These are phyloP conservation scores for Lophotis ruficrista DNA, from an alignment of 2,113 vertebrate genomes.

Conservation along the genomic window DNA sequence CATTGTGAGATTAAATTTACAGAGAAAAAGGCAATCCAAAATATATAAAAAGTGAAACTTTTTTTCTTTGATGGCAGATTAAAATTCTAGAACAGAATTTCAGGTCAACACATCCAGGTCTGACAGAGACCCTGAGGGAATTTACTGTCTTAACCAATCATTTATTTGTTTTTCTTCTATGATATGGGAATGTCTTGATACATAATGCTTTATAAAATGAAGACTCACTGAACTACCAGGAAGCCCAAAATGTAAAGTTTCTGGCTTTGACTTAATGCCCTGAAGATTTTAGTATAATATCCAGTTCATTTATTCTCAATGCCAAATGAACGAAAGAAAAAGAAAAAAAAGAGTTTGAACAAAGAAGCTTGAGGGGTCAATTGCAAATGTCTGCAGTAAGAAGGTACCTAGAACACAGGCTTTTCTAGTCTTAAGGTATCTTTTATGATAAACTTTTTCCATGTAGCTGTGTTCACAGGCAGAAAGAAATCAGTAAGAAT, in stretches of 20 bases:
- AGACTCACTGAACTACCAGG: background rate
- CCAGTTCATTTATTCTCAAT: slow-evolving; percentile 24
- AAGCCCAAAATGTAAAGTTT: background rate
- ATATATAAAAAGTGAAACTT: background rate
- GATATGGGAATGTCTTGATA: background rate
- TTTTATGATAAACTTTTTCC: background rate
- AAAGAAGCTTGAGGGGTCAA: background rate
- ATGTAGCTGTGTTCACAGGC: background rate
- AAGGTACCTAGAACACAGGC: background rate
- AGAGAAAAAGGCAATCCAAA: background rate
- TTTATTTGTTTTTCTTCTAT: slow-evolving; percentile 9
- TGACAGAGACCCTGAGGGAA: background rate
- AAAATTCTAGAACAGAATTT: slow-evolving; percentile 17
- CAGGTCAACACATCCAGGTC: background rate
- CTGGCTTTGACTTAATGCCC: background rate
- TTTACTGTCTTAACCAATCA: slow-evolving; percentile 14
- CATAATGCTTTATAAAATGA: background rate
- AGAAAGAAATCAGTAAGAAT: background rate
- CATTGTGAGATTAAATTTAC: background rate
- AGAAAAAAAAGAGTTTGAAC: background rate
- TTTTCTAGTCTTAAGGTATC: background rate
- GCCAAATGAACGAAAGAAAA: background rate
- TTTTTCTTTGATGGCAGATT: background rate
- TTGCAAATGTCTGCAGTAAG: background rate
- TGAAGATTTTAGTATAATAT: background rate